These are phyloP conservation scores for Stenodema calcarata DNA, from an alignment of 2,888 invertebrate species.

Conservation along the genomic window DNA sequence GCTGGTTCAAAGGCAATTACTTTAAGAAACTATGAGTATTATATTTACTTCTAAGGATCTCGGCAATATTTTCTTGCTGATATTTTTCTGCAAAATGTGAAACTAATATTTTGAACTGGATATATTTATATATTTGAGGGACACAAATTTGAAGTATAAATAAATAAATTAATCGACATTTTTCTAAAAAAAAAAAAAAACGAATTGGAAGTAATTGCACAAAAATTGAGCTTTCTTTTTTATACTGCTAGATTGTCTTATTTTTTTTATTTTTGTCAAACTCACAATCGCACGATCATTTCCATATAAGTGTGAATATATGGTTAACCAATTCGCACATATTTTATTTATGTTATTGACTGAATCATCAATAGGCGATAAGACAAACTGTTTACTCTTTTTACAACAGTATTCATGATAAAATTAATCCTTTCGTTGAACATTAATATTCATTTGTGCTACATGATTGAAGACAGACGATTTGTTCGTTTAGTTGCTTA, in stretches of 20 bases:
- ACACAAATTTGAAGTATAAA: not conserved
- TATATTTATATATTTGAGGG: conserved; percentile 7
- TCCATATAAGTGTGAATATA: not conserved
- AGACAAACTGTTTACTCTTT: not conserved
- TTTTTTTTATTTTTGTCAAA: not conserved
- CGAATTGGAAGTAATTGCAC: not conserved
- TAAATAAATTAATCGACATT: not conserved
- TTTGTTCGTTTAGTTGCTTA: too few relatives aligned
- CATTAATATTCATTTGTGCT: too few relatives aligned
- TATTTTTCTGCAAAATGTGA: conserved; percentile 25
- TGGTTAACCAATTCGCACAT: not conserved
- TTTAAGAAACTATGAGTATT: conserved; percentile 20
- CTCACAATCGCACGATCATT: not conserved
- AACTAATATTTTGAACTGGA: not conserved
- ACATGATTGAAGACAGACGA: too few relatives aligned
- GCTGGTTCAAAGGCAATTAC: conserved; percentile 10
- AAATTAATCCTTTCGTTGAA: too few relatives aligned
- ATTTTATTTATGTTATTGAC: not conserved
- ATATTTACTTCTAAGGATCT: conserved; percentile 13
- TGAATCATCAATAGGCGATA: not conserved
- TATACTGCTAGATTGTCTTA: not conserved
- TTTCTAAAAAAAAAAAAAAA: not conserved
- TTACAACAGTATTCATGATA: too few relatives aligned
- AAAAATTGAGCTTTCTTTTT: not conserved
- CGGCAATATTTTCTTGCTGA: not conserved